Evolutionary conservation across 1,140 invertebrate genomes (phyloP).

Genomic region (Gryon sp.): DNA sequence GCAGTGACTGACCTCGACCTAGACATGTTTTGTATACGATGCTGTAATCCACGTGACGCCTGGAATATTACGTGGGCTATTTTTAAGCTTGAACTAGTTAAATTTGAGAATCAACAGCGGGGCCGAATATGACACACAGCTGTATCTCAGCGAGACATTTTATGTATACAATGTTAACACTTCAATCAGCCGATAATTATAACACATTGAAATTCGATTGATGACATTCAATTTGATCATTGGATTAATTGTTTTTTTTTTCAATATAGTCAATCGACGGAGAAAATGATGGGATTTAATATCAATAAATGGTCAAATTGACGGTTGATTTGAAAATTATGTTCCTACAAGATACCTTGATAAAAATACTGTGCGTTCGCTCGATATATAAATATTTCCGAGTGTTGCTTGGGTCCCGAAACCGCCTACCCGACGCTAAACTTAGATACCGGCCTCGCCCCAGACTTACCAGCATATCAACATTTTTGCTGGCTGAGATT

Average conservation of each 20-base stretch:
- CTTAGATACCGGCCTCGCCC: conserved; percentile 75
- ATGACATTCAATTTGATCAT: too few species aligned
- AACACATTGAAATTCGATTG: too few species aligned
- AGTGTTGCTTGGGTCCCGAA: conserved; percentile 71
- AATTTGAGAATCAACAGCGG: background rate
- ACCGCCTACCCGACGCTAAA: conserved; percentile 76
- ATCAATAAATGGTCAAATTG: background rate
- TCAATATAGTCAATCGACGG: too few species aligned
- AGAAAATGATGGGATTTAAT: too few species aligned
- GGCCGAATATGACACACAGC: conserved; percentile 17
- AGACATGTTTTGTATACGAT: conserved; percentile 29
- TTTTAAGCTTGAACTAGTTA: conserved; percentile 32
- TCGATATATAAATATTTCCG: conserved; percentile 77
- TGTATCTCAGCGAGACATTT: too few species aligned
- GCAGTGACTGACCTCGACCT: conserved; percentile 54
- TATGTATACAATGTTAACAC: too few species aligned
- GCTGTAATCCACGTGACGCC: conserved; percentile 15
- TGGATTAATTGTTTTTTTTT: too few species aligned
- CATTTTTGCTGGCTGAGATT: conserved; percentile 69
- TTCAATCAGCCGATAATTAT: too few species aligned
- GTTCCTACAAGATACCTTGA: conserved; percentile 55
- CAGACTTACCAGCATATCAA: conserved; percentile 74
- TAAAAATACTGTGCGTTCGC: conserved; percentile 73
- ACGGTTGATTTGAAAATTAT: conserved; percentile 53
- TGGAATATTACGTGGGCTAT: conserved; percentile 23